A percentile compares a stretch with the other conserved stretches of the same genome.
Evolutionary conservation across 2,113 vertebrate species (phyloP).

Genomic region (Ameiurus melas): DNA sequence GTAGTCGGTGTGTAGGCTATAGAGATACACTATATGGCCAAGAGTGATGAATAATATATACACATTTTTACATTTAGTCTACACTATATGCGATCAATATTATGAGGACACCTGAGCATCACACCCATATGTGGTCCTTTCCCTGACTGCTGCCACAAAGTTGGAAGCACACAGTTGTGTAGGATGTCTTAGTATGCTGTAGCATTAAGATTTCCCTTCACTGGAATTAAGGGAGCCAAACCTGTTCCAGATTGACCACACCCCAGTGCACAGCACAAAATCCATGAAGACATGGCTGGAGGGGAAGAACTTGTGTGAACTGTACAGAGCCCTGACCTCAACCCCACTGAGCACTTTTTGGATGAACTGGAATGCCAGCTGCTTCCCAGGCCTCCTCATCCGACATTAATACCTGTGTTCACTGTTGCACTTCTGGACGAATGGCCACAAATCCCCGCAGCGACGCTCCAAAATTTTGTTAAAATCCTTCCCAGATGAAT

Average conservation of each 20-base stretch:
- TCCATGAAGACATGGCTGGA: background rate
- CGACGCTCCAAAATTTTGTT: background rate
- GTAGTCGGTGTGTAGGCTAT: background rate
- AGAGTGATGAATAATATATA: too few species aligned
- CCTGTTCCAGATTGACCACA: background rate
- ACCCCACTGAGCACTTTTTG: too few species aligned
- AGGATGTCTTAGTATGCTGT: background rate
- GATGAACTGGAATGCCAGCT: background rate
- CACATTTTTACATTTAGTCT: too few species aligned
- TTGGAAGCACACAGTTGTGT: background rate
- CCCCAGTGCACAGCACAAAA: background rate
- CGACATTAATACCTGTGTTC: background rate
- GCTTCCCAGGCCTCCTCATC: background rate
- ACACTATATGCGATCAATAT: background rate
- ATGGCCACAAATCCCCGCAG: background rate
- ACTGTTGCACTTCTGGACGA: background rate
- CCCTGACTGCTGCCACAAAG: background rate
- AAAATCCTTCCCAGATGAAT: background rate
- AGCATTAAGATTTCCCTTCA: background rate
- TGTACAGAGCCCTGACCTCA: background rate
- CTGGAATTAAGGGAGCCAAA: background rate
- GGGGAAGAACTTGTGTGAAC: background rate
- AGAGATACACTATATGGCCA: background rate
- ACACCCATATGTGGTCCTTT: background rate
- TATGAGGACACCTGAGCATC: background rate